phyloP scores from a whole-genome alignment of 2,113 vertebrate genomes.

The Embiotoca jacksoni region DNA sequence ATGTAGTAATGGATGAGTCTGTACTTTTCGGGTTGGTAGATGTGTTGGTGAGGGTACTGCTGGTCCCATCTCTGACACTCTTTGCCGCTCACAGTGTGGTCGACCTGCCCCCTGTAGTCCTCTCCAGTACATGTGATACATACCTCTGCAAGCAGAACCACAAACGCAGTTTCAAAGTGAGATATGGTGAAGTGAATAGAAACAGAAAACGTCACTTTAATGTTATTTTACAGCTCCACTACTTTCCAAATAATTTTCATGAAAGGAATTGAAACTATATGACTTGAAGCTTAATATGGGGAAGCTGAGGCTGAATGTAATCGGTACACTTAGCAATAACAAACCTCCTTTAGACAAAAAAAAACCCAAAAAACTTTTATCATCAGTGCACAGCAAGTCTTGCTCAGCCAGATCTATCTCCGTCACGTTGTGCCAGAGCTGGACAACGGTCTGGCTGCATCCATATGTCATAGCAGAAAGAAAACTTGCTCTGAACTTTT shows the following conservation, averaged over 20 bases:
- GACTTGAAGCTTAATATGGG: conserved; percentile 8
- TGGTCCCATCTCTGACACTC: conserved; percentile 99
- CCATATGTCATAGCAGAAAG: neutral
- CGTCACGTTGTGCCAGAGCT: no score
- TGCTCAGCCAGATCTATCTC: no score
- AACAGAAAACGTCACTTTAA: neutral
- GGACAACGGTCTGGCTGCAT: no score
- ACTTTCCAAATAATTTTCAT: conserved; percentile 10
- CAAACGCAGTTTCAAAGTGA: neutral
- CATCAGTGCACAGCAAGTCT: neutral
- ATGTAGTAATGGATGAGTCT: neutral
- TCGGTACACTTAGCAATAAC: conserved; percentile 14
- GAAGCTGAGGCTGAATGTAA: neutral
- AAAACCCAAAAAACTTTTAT: conserved; percentile 1
- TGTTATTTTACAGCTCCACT: neutral
- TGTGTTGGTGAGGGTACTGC: conserved; percentile 92
- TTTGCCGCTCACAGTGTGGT: conserved; percentile 87
- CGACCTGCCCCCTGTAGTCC: conserved; percentile 91
- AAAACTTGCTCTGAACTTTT: neutral
- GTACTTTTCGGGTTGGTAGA: conserved; percentile 94
- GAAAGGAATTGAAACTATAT: neutral
- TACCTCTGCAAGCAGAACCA: conserved; percentile 80
- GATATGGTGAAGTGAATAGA: neutral
- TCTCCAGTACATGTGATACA: conserved; percentile 96
- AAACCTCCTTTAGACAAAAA: conserved; percentile 6